Evolutionary conservation across 2,888 invertebrate species (phyloP), one percentile per base, ranked within the genome.

Genomic region (Gymnosoma rotundatum): DNA sequence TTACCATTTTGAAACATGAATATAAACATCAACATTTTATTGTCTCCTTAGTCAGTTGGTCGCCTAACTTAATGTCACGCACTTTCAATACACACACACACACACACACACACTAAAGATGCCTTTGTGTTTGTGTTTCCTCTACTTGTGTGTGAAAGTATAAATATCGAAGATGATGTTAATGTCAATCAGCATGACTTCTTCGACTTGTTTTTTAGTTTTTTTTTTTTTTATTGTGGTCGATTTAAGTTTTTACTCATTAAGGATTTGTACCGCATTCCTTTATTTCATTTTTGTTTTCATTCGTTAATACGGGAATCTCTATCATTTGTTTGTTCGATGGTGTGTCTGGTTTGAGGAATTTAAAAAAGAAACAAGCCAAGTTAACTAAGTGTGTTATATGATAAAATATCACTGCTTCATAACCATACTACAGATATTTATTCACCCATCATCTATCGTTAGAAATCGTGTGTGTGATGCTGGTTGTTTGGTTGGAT

Each of bases 261-360:
- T 83, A 85, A 78, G 86, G 83, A 75, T 70, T 80, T 80, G 80
- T 79, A 76, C 80, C 74, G 78, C 86, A 86, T 87, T 87, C 86
- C 67, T 72, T 54, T 45, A 52, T 36, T 56, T 81, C 45, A 32
- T 72, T 76, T 36, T 21, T 61, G 36, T 12, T 63, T 58, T 56
- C 54, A 36, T 18, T 16, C 36, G 72, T 25, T 67, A 74, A 8
- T 78, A 50, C 42, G n/a, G 12, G 4, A 50, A 58, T 66, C 14
- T 72, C 52, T 58, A 58, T 3, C 12, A 32, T 60, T 63, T 60
- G 32, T 70, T 70, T 75, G 21, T 38, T 48, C 38, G 48, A 36
- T 63, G 7, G 38, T 50, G 21, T 61, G 50, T 36, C 38, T 38
- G 16, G 70, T 64, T 81, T 70, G 69, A 84, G 76, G 42, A 42